phyloP scores from a whole-genome alignment of 2,797 vertebrate species.

The Micromesistius poutassou region DNA sequence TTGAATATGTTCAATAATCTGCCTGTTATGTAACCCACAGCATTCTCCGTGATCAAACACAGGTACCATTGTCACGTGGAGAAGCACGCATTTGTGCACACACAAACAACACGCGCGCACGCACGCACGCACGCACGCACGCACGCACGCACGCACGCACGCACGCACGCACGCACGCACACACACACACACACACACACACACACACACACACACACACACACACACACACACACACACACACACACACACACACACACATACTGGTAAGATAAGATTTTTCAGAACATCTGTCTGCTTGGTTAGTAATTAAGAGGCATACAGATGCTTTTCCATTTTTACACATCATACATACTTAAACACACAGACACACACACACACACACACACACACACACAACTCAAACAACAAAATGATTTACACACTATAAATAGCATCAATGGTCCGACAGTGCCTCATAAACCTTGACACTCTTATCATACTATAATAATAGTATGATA shows the following conservation, averaged over 20 bases:
- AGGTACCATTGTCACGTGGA: slow-evolving; percentile 44
- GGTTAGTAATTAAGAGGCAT: neutral
- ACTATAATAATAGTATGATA: too few relatives aligned
- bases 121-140: neutral
- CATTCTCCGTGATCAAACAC: slow-evolving; percentile 38
- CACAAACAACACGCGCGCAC: neutral
- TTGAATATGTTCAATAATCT: slow-evolving; percentile 57
- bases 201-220: neutral
- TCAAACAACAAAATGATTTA: neutral
- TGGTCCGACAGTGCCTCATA: neutral
- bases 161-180: neutral
- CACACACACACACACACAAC: slow-evolving; percentile 2
- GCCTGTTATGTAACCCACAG: slow-evolving; percentile 53
- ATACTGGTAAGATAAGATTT: neutral
- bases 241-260: neutral
- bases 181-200: neutral
- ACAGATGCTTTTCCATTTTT: neutral
- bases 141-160: neutral
- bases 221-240: slow-evolving; percentile 11
- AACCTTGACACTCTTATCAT: neutral
- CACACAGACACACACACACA: neutral
- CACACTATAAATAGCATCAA: neutral
- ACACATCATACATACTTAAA: neutral
- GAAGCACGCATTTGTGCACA: neutral
- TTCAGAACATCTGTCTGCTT: slow-evolving; percentile 45